Base-by-base conservation (phyloP, 2,797 vertebrate species). In the Eospalax fontanierii region DNA sequence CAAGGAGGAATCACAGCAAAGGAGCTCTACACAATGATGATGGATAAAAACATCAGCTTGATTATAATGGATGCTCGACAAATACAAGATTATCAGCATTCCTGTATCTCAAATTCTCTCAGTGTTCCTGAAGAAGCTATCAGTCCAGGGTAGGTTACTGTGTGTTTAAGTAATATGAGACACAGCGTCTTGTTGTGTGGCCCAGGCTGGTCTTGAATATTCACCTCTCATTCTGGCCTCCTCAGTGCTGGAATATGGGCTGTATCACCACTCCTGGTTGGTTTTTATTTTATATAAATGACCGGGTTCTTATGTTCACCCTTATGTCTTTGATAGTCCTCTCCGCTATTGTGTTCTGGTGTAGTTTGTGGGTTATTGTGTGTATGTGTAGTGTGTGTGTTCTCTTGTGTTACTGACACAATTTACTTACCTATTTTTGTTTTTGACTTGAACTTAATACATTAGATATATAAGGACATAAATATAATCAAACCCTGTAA, bases 21-120 rank as follows among this genome's bases (percentile, higher is more conserved):
- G 98, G 99, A 99, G 90, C 98, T 99, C 40, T 99, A 99, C 96
- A 97, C 98, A 82, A 99, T 99, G 99, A 99, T 99, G 99, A 99
- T 98, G 40, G 99, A 99, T 97, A 98, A 98, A 97, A 98, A 96
- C 6, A 99, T 98, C 68, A 98, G 98, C 80, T 75, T 99, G 91
- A 98, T 99, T 91, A 99, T 99, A 95, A 99, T 99, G 99, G 99
- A 99, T 95, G 99, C 99, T 54, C 99, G 99, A 73, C 98, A 96
- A 97, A 43, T 96, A n/a, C 98, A 93, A 71, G 99, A 99, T 98
- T 99, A 99, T 97, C 99, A 99, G 95, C 99, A 99, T 95, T 99
- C 99, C 15, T 99, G 98, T 97, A 99, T 99, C 97, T 98, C 98
- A 95, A 98, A 99, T 93, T 99, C 99, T 35, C 98, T 99, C 98